phyloP scores from a whole-genome alignment of 92 coral and sea anemone species.

The Parazoanthus atlanticus region DNA sequence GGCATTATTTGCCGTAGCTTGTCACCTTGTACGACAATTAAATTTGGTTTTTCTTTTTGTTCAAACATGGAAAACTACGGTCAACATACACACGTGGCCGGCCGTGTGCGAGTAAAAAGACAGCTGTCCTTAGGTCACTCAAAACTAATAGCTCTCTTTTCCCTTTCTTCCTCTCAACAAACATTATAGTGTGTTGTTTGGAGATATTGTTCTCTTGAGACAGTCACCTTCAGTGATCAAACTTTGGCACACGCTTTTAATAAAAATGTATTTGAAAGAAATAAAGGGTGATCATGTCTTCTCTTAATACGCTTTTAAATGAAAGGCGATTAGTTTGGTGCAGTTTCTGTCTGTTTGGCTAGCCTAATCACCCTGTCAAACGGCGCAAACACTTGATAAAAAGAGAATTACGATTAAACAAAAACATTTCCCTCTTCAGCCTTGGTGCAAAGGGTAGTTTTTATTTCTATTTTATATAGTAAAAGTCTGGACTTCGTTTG shows the following conservation, averaged over 20 bases:
- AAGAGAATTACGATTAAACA: constrained; percentile 12
- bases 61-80: constrained; percentile 4
- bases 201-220: not conserved
- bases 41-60: constrained; percentile 28
- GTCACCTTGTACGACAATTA: constrained; percentile 28
- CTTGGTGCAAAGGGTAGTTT: not conserved
- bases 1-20: constrained; percentile 21
- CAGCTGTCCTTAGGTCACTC: constrained; percentile 11
- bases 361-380: constrained; percentile 19
- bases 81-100: constrained; percentile 32
- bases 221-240: not conserved
- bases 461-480: not conserved
- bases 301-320: constrained; percentile 33
- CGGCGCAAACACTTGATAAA: constrained; percentile 18
- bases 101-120: not conserved
- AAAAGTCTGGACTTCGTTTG: not conserved
- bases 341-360: constrained; percentile 18
- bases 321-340: constrained; percentile 19
- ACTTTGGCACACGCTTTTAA: constrained; percentile 6
- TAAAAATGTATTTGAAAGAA: not conserved
- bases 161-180: constrained; percentile 6
- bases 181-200: not conserved
- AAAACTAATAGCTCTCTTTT: constrained; percentile 12
- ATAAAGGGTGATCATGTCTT: not conserved
- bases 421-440: not conserved